Conservation (phyloP, 2,113 vertebrate species). For the Edolisoma coerulescens region DNA sequence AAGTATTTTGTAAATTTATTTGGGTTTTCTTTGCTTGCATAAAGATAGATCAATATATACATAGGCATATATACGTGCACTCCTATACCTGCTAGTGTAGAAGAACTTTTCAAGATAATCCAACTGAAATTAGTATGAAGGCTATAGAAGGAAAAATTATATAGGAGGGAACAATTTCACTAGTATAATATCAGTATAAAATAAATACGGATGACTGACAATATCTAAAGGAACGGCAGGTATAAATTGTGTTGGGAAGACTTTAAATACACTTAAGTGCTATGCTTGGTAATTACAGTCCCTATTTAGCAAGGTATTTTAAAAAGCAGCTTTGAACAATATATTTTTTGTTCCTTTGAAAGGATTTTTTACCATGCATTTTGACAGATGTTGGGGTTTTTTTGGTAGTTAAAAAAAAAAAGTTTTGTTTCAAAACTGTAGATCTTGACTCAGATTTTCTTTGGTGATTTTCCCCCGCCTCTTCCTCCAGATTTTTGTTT, state of each 20-base stretch:
- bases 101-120: background rate
- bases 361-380: background rate
- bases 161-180: background rate
- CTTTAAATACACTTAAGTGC: background rate
- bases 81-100: background rate
- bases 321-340: background rate
- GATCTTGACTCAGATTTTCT: background rate
- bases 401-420: background rate
- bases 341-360: background rate
- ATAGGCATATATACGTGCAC: rapidly evolving
- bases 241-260: background rate
- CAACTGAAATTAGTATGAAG: background rate
- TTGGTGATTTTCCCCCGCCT: rapidly evolving
- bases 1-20: background rate
- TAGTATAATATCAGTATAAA: background rate
- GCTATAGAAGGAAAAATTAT: background rate
- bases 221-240: background rate
- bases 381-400: background rate
- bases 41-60: background rate
- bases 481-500: background rate
- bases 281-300: background rate
- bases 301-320: background rate
- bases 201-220: background rate
- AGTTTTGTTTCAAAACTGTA: background rate
- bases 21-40: background rate